phyloP scores from a whole-genome alignment of 2,888 invertebrate species.

The Idaea straminata region DNA sequence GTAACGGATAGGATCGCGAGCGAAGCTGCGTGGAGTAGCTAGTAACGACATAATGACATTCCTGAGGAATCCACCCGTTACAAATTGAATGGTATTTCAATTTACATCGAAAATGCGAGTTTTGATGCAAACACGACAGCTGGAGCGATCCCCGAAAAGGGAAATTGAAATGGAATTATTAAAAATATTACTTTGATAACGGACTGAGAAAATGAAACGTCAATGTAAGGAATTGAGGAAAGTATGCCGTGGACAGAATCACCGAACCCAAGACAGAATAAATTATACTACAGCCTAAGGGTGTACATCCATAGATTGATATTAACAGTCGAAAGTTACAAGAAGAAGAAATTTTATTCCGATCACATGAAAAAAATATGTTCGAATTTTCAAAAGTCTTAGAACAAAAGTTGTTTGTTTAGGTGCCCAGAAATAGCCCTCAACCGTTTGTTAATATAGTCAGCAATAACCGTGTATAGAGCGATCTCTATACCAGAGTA shows the following conservation, averaged over 20 bases:
- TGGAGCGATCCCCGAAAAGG: background rate
- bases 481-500: background rate
- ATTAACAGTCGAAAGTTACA: too few species aligned
- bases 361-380: too few species aligned
- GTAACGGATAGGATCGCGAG: background rate
- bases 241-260: background rate
- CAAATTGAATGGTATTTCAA: constrained; percentile 2
- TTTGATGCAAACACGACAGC: background rate
- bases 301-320: too few species aligned
- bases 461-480: too few species aligned
- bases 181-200: constrained; percentile 1
- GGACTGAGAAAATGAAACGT: background rate
- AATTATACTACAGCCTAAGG: background rate
- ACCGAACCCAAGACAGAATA: background rate
- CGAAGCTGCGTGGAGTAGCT: background rate
- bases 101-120: constrained; percentile 3
- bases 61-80: background rate
- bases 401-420: too few species aligned
- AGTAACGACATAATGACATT: background rate
- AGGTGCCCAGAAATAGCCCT: too few species aligned
- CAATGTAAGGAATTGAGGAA: background rate
- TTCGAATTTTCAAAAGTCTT: too few species aligned
- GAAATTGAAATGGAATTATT: background rate
- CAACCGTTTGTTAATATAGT: too few species aligned
- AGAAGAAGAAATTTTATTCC: too few species aligned